A percentile compares a stretch with the other conserved stretches of the same genome.
Evolutionary conservation across 1,140 invertebrate species (phyloP).

Genomic region (Copidosoma floridanum): DNA sequence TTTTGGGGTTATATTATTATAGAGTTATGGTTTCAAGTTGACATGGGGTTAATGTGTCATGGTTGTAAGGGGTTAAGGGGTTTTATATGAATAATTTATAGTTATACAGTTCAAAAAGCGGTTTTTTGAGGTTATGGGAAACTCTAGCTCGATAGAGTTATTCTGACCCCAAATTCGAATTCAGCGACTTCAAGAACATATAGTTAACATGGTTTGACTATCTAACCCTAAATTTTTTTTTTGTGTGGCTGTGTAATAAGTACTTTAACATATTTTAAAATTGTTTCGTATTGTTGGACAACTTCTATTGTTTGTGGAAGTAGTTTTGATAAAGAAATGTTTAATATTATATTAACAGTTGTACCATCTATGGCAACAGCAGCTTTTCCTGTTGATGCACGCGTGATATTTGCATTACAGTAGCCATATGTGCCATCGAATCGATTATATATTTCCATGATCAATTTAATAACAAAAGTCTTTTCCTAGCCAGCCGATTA

Average conservation of each 20-base stretch:
- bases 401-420: conserved; percentile 38
- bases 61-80: conserved; percentile 25
- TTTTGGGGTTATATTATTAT: too few species aligned
- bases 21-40: too few species aligned
- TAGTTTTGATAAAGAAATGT: too few species aligned
- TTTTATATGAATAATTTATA: too few species aligned
- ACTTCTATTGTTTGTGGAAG: too few species aligned
- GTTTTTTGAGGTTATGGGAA: conserved; percentile 47
- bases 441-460: conserved; percentile 37
- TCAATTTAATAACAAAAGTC: conserved; percentile 15
- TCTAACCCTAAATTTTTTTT: too few species aligned
- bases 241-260: too few species aligned
- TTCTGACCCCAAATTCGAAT: too few species aligned
- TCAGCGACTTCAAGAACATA: too few species aligned
- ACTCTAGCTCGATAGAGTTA: conserved; percentile 27
- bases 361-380: conserved; percentile 40
- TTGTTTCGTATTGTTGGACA: too few species aligned
- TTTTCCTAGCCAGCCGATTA: conserved; percentile 39
- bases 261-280: too few species aligned
- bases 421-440: conserved; percentile 4
- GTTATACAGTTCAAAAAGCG: conserved; percentile 42
- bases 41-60: conserved; percentile 37
- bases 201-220: too few species aligned
- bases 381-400: conserved; percentile 45
- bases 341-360: conserved; percentile 38